Conservation (phyloP, 2,888 invertebrate species). For the Osmoderma eremita region DNA sequence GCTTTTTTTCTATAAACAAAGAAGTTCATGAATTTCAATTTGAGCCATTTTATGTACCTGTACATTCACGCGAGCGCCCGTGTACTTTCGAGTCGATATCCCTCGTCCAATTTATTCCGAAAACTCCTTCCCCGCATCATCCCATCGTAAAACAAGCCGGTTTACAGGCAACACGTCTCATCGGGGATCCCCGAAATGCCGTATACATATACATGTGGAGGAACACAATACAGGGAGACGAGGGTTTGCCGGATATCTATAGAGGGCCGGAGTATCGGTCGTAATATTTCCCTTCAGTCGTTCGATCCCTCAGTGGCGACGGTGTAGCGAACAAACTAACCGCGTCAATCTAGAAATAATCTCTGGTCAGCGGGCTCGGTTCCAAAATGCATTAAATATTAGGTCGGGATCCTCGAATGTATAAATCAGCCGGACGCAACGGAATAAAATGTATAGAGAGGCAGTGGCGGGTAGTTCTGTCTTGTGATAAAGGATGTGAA, state of each 20-base stretch:
- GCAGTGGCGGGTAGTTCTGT: too few species aligned
- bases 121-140: conserved; percentile 1
- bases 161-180: conserved; percentile 16
- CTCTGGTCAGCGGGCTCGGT: conserved; percentile 29
- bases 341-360: conserved; percentile 38
- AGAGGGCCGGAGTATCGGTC: conserved; percentile 10
- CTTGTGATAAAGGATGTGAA: too few species aligned
- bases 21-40: too few species aligned
- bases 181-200: conserved; percentile 11
- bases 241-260: conserved; percentile 11
- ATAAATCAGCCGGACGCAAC: conserved; percentile 20
- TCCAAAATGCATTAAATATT: conserved; percentile 41
- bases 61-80: too few species aligned
- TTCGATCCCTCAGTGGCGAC: neutral
- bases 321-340: conserved; percentile 23
- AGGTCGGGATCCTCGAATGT: conserved; percentile 25
- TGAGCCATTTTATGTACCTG: too few species aligned
- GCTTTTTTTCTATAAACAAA: too few species aligned
- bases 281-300: conserved; percentile 21
- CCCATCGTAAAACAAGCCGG: conserved; percentile 12
- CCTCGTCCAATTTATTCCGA: conserved; percentile 12
- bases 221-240: conserved; percentile 7
- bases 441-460: conserved; percentile 1
- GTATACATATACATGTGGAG: neutral
- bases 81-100: too few species aligned